These are phyloP conservation scores for Odontothrips loti DNA, from an alignment of 2,888 invertebrate species.

Conservation along the genomic window DNA sequence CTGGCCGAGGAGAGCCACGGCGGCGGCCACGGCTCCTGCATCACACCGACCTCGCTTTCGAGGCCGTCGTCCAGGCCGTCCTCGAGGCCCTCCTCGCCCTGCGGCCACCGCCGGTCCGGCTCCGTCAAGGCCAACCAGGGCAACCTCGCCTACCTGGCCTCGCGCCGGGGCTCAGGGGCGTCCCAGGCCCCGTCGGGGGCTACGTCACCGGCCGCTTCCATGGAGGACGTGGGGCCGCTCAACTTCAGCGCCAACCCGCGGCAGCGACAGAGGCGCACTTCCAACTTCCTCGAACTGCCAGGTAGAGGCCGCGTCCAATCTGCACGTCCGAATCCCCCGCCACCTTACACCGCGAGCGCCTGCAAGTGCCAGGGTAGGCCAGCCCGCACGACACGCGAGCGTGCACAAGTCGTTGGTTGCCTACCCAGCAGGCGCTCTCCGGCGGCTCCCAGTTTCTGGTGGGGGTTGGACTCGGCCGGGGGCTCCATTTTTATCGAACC, in stretches of 20 bases:
- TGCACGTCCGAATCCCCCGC: too few relatives aligned
- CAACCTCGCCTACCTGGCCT: constrained; percentile 69
- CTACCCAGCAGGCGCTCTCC: too few relatives aligned
- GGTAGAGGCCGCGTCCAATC: constrained; percentile 52
- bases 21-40: constrained; percentile 56
- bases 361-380: too few relatives aligned
- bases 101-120: constrained; percentile 34
- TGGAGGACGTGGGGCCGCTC: constrained; percentile 75
- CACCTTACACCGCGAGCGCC: too few relatives aligned
- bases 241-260: constrained; percentile 75
- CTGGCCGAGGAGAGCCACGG: constrained; percentile 52
- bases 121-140: constrained; percentile 33
- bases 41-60: constrained; percentile 60
- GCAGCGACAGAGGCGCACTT: constrained; percentile 73
- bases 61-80: constrained; percentile 43
- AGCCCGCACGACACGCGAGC: too few relatives aligned
- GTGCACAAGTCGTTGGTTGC: too few relatives aligned
- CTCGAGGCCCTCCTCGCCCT: constrained; percentile 36
- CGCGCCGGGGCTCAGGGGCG: constrained; percentile 76
- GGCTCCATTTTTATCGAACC: too few relatives aligned
- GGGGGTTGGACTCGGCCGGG: too few relatives aligned
- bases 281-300: constrained; percentile 81
- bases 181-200: constrained; percentile 50
- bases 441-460: too few relatives aligned
- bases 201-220: constrained; percentile 56